These are phyloP conservation scores for Brienomyrus brachyistius DNA, from an alignment of 2,113 vertebrate genomes.

Conservation along the genomic window DNA sequence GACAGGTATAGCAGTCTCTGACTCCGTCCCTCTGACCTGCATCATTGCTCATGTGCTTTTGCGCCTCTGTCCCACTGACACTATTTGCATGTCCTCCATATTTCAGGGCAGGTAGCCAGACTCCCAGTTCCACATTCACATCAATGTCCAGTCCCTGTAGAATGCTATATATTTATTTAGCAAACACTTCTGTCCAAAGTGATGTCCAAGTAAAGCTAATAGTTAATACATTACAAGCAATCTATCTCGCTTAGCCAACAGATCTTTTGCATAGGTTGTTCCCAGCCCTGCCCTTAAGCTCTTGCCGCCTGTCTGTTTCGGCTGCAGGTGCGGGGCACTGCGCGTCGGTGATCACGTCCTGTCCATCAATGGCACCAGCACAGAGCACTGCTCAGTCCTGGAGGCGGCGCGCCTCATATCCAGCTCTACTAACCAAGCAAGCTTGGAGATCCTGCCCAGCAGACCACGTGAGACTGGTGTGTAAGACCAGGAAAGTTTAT, in stretches of 20 bases:
- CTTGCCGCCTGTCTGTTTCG: background rate
- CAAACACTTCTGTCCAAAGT: background rate
- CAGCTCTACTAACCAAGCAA: slow-evolving; percentile 71
- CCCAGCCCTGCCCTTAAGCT: background rate
- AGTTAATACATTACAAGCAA: too few relatives aligned
- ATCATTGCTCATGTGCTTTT: background rate
- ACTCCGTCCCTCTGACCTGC: background rate
- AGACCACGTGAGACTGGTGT: slow-evolving; percentile 82
- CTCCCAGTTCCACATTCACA: background rate
- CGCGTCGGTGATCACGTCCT: slow-evolving; percentile 82
- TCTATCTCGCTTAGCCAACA: background rate
- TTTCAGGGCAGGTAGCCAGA: background rate
- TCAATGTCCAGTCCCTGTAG: background rate
- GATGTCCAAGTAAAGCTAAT: background rate
- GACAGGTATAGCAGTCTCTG: slow-evolving; percentile 71
- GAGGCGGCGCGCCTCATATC: slow-evolving; percentile 88
- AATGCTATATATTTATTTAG: background rate
- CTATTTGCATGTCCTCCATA: background rate
- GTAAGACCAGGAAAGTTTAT: slow-evolving; percentile 24
- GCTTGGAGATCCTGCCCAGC: slow-evolving; percentile 82
- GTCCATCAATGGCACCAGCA: slow-evolving; percentile 86
- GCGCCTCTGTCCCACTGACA: background rate
- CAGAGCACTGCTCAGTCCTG: slow-evolving; percentile 83
- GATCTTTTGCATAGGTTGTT: background rate
- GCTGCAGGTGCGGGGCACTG: slow-evolving; percentile 76